Base-by-base conservation (phyloP, 1,140 invertebrate genomes). In the Penaeus chinensis region DNA sequence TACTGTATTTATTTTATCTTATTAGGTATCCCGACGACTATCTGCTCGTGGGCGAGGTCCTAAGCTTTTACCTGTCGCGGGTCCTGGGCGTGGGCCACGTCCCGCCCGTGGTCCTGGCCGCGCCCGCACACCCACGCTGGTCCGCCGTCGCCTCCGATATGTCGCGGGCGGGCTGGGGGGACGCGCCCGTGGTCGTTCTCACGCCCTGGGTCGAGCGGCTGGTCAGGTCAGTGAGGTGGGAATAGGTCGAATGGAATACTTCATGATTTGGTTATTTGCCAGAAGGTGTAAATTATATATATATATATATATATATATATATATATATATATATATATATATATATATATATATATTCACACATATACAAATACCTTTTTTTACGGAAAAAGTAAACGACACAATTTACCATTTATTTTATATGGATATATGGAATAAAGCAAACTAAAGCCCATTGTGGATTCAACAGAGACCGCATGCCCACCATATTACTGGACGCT, bases 21-120 rank as follows among this genome's bases (percentile, higher is more conserved):
- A 19, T 54, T 69, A 85, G 84, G 63, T 85, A 80, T 47, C 84
- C 84, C 5, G 84, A 85, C 37, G 84, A 85, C 84, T 79, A 80
- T 74, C 63, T 85, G 47, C 84, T 85, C 3, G 32, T 85, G 10
- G 84, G 84, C 0, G 84, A 85, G 32, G 84, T 85, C 60, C 63
- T 85, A 10, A 85, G 84, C 76, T 85, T 85, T 24, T 85, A 85
- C 84, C 42, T 85, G 62, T 62, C 84, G 2, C 76, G 84, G 22
- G 71, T 85, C 1, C 74, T 85, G 63, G 37, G 61, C 54, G 27
- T 85, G 62, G 61, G 77, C 4, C 84, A 79, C 62, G 84, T 85
- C 27, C 84, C 77, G 1, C 84, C 84, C 7, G 84, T 79, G 76
- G 71, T 61, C 62, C 62, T 85, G 24, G 66, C 61, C 24, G 37